Evolutionary conservation across 2,797 vertebrate species (phyloP).

Genomic region (Botia kubotai): DNA sequence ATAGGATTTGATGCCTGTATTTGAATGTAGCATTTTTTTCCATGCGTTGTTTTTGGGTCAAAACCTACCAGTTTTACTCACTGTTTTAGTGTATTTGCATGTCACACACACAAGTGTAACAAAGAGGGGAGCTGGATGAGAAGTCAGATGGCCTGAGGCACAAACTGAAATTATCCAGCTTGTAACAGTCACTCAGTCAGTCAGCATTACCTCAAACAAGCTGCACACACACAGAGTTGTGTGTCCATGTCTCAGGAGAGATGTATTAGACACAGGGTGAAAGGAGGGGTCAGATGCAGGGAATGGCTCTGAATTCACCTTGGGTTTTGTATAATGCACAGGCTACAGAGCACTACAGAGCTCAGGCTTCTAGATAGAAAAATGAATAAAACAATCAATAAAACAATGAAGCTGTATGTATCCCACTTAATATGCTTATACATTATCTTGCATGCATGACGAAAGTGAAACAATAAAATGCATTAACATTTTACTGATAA

Average conservation of each 20-base stretch:
- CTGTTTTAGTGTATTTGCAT: not conserved
- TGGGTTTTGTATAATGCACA: slow-evolving; percentile 58
- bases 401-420: too few relatives aligned
- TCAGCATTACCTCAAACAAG: slow-evolving; percentile 40
- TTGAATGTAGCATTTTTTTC: too few relatives aligned
- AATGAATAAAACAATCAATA: too few relatives aligned
- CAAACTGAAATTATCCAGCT: slow-evolving; percentile 66
- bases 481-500: not conserved
- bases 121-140: not conserved
- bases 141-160: slow-evolving; percentile 55
- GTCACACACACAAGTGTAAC: slow-evolving; percentile 6
- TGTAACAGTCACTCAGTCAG: slow-evolving; percentile 54
- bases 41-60: not conserved
- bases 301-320: slow-evolving; percentile 36
- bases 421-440: slow-evolving; percentile 64
- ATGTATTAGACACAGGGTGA: not conserved
- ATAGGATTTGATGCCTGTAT: too few relatives aligned
- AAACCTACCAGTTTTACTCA: not conserved
- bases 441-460: not conserved
- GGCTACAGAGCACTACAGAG: slow-evolving; percentile 44
- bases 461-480: too few relatives aligned
- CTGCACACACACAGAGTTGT: slow-evolving; percentile 10
- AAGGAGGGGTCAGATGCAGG: slow-evolving; percentile 3
- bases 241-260: slow-evolving; percentile 9
- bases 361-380: slow-evolving; percentile 28